Base-by-base conservation (phyloP, 2,113 vertebrate species). In the Pleuronectes platessa region DNA sequence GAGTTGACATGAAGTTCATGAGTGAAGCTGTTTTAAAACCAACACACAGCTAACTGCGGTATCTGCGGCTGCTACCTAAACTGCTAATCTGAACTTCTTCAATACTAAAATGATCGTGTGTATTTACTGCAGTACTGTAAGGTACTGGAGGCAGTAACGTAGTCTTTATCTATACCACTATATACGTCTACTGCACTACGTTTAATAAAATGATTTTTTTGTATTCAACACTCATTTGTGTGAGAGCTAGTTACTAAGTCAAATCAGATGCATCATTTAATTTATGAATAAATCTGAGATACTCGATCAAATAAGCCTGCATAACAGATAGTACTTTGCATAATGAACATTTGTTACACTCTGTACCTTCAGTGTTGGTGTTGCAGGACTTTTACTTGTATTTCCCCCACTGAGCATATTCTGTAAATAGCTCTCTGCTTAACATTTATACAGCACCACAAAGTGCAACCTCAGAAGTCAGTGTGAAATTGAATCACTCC, bases 1-100 rank as follows among this genome's bases (percentile, higher is more conserved):
- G 70, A 91, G 91, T 86, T 61, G 2, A 65, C 37, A 2, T 61
- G 4, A 76, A 12, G 20, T 70, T 73, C 5, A 23, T 8, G 7
- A 18, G 21, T 26, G 5, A 20, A 35, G 26, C 24, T 2, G 17
- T 14, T 27, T 42, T 21, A 13, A n/a, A 9, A 68, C 4, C 9
- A 74, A 26, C 4, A 8, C 6, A 26, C 0, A 14, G 15, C 35
- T 51, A 40, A 18, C 1, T 59, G 45, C 13, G 13, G 58, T 0
- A 31, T 20, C 2, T 65, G 4, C 18, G 8, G 27, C 47, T 37
- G 42, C 62, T 76, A 81, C 73, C 74, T 74, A 24, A 67, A 70
- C 23, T 58, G 47, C 59, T 55, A 3, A 67, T 5, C 2, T 14
- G 2, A 65, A 49, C 15, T 49, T 18, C 18, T 4, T 4, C 49